Conservation (phyloP, 2,797 vertebrate genomes). For the Gymnocypris eckloni region DNA sequence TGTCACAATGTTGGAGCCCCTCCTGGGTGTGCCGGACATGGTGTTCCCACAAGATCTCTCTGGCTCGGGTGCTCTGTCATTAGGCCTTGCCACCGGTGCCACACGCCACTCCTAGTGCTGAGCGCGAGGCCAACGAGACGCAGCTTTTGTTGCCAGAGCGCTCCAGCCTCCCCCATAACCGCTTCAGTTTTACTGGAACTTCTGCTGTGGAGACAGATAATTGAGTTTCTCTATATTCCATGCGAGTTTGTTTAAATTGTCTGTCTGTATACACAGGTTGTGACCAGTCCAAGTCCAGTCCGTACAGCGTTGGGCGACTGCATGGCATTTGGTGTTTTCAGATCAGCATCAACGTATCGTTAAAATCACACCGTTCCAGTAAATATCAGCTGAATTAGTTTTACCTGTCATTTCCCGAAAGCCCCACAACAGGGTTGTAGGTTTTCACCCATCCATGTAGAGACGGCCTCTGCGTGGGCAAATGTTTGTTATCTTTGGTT, state of each 20-base stretch:
- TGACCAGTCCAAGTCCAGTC: background rate
- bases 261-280: slow-evolving; percentile 18
- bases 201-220: slow-evolving; percentile 36
- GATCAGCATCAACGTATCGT: background rate
- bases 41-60: slow-evolving; percentile 53
- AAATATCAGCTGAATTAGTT: slow-evolving; percentile 14
- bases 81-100: slow-evolving; percentile 53
- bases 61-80: slow-evolving; percentile 56
- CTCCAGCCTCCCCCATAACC: slow-evolving; percentile 17
- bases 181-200: slow-evolving; percentile 42
- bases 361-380: background rate
- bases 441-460: slow-evolving; percentile 20
- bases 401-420: slow-evolving; percentile 51
- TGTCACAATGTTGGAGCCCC: slow-evolving; percentile 55
- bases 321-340: background rate
- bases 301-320: background rate
- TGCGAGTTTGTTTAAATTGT: slow-evolving; percentile 36
- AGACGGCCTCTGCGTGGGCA: slow-evolving; percentile 1
- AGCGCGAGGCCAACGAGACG: slow-evolving; percentile 21
- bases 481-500: slow-evolving; percentile 55
- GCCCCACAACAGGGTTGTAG: slow-evolving; percentile 5
- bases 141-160: slow-evolving; percentile 23
- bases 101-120: slow-evolving; percentile 46
- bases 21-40: slow-evolving; percentile 57
- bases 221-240: slow-evolving; percentile 27